Evolutionary conservation across 2,797 vertebrate species (phyloP).

Genomic region (Pteropus rufus): DNA sequence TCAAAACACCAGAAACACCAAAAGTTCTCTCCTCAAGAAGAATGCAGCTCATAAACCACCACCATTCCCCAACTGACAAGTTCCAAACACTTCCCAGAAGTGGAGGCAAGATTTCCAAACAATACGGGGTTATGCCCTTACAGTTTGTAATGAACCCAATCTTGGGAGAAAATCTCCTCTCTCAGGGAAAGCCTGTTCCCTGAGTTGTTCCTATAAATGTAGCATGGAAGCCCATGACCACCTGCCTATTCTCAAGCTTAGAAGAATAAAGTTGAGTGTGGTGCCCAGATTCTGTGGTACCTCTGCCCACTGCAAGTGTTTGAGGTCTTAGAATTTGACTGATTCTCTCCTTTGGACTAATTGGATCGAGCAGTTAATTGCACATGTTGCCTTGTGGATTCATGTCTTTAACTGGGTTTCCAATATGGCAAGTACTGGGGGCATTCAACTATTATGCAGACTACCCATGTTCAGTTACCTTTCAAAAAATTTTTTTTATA

Average conservation of each 20-base stretch:
- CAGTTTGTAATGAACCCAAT: not conserved
- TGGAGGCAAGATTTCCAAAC: not conserved
- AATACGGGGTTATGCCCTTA: no score
- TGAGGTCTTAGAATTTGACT: not conserved
- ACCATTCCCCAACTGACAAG: not conserved
- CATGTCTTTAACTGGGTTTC: not conserved
- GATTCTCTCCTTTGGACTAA: not conserved
- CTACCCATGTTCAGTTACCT: not conserved
- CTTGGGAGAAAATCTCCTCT: not conserved
- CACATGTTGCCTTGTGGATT: not conserved
- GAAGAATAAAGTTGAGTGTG: not conserved
- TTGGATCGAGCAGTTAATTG: not conserved
- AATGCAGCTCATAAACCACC: not conserved
- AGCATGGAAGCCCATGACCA: not conserved
- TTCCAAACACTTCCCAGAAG: not conserved
- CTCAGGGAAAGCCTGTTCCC: not conserved
- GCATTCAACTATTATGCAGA: not conserved
- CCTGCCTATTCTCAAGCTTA: not conserved
- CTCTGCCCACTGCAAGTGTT: not conserved
- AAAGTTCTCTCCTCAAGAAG: not conserved
- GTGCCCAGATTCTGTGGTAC: not conserved
- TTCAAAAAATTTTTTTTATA: not conserved
- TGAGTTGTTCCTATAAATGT: not conserved
- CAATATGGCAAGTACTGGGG: not conserved
- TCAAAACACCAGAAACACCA: not conserved